These are phyloP conservation scores for Alaudala cheleensis DNA, from an alignment of 2,113 vertebrate species.

Conservation along the genomic window DNA sequence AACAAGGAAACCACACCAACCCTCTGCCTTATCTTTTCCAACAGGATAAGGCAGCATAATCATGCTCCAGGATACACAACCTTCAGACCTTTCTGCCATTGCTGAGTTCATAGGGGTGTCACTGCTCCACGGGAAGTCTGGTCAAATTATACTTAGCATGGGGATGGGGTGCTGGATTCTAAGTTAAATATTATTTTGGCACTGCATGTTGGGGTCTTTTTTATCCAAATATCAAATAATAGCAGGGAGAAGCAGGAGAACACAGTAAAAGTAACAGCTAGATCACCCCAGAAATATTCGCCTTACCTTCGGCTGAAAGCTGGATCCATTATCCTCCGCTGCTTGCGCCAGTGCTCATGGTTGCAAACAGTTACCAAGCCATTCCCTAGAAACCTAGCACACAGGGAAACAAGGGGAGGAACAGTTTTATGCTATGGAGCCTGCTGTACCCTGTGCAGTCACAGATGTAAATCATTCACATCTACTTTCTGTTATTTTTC, in stretches of 20 bases:
- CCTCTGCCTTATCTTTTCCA: not conserved
- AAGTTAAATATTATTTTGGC: not conserved
- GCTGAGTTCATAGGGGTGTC: not conserved
- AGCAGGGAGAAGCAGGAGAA: not conserved
- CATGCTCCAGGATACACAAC: not conserved
- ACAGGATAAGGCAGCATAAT: not conserved
- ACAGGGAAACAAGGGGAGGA: not conserved
- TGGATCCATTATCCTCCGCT: slow-evolving; percentile 87
- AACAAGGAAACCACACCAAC: not conserved
- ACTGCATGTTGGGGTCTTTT: not conserved
- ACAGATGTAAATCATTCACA: not conserved
- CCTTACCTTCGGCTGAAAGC: slow-evolving; percentile 87
- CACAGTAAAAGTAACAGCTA: not conserved
- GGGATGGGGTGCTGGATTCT: not conserved
- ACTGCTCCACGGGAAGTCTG: not conserved
- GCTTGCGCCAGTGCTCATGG: slow-evolving; percentile 87
- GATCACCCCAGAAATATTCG: not conserved
- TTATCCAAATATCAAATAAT: not conserved
- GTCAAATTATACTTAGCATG: not conserved
- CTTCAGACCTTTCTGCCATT: not conserved
- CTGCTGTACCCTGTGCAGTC: fast-evolving
- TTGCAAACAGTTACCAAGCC: slow-evolving; percentile 80
- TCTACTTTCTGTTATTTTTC: not conserved
- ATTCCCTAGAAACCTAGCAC: slow-evolving; percentile 84
- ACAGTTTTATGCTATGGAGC: not conserved